Percentiles rank a stretch among this genome's conserved stretches.
phyloP scores from a whole-genome alignment of 2,888 invertebrate species.

The Alsophila aescularia region DNA sequence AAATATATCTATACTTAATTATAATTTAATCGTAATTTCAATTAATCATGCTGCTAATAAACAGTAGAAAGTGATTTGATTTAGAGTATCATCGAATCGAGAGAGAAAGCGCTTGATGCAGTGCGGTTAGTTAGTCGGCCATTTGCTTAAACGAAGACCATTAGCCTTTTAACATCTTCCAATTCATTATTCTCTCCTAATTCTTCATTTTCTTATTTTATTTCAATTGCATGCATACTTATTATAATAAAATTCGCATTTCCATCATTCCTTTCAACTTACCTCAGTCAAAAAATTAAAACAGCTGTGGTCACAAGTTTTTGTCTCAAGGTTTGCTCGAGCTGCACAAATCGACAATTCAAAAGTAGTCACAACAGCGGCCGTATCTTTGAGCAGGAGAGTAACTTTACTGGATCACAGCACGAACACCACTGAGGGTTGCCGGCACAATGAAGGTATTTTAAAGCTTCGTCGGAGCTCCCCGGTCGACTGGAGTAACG shows the following conservation, averaged over 20 bases:
- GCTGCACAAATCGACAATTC: slow-evolving; percentile 63
- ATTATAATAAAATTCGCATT: slow-evolving; percentile 20
- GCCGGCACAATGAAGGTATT: slow-evolving; percentile 67
- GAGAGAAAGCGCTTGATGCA: slow-evolving; percentile 72
- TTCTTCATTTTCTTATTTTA: slow-evolving; percentile 29
- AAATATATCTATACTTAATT: too few relatives aligned
- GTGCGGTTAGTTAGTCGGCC: slow-evolving; percentile 61
- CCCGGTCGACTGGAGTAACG: slow-evolving; percentile 53
- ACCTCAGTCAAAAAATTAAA: slow-evolving; percentile 56
- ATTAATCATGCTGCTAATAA: slow-evolving; percentile 17
- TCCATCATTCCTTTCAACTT: slow-evolving; percentile 48
- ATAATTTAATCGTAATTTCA: not conserved
- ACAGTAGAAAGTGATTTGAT: slow-evolving; percentile 55
- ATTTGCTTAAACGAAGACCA: slow-evolving; percentile 61
- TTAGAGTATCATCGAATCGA: slow-evolving; percentile 40
- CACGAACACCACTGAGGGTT: slow-evolving; percentile 76
- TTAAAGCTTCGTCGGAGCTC: slow-evolving; percentile 74
- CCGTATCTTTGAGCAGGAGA: slow-evolving; percentile 49
- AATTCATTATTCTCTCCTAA: slow-evolving; percentile 21
- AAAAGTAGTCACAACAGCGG: slow-evolving; percentile 63
- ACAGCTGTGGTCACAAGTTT: slow-evolving; percentile 47
- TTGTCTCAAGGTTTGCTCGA: slow-evolving; percentile 45
- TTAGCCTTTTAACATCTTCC: slow-evolving; percentile 41
- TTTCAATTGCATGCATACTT: slow-evolving; percentile 36
- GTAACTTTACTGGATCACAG: slow-evolving; percentile 61